These are phyloP conservation scores for Sebastes hubbsi DNA, from an alignment of 2,797 vertebrate species.

Conservation along the genomic window DNA sequence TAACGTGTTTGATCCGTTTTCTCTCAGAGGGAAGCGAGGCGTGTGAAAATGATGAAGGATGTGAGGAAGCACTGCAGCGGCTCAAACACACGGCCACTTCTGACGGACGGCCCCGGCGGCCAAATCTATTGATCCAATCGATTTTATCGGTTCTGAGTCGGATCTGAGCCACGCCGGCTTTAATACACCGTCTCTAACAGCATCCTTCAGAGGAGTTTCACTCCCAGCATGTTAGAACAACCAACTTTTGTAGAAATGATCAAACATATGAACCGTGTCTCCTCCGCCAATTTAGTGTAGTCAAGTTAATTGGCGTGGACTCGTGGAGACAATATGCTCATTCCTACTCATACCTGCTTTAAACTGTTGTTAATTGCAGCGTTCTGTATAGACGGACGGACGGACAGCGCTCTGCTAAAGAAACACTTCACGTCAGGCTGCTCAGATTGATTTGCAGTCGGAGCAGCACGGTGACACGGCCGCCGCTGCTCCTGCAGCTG, in stretches of 20 bases:
- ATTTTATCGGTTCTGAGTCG: not conserved
- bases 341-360: conserved; percentile 26
- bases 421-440: not conserved
- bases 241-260: conserved; percentile 1
- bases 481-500: not conserved
- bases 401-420: not conserved
- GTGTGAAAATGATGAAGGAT: conserved; percentile 8
- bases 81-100: not conserved
- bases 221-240: not conserved
- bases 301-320: conserved; percentile 27
- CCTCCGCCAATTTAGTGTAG: not conserved
- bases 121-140: conserved; percentile 19
- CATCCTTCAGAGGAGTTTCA: not conserved
- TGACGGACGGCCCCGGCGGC: conserved; percentile 1
- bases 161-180: conserved; percentile 1
- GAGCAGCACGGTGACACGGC: conserved; percentile 5
- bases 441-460: conserved; percentile 33
- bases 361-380: conserved; percentile 29
- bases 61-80: not conserved
- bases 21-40: conserved; percentile 4
- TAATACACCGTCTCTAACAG: not conserved
- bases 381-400: not conserved
- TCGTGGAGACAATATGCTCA: not conserved
- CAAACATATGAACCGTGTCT: not conserved
- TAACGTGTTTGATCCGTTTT: conserved; percentile 16